phyloP scores from a whole-genome alignment of 23 tunicate species.

The Styela clava region DNA sequence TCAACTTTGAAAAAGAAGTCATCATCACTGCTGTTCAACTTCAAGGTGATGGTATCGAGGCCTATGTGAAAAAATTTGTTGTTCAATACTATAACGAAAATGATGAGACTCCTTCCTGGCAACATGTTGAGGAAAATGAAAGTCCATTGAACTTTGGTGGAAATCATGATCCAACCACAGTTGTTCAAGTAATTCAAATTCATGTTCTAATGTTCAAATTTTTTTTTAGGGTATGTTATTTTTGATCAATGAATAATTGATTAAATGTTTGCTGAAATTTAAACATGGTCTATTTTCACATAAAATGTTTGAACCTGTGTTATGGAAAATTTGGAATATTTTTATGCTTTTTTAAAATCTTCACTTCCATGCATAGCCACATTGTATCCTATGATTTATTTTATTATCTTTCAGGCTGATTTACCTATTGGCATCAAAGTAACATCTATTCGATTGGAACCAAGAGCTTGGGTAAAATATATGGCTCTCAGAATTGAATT shows the following conservation, averaged over 20 bases:
- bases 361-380: no score
- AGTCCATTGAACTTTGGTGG: constrained; percentile 46
- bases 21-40: constrained; percentile 22
- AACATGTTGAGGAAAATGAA: constrained; percentile 36
- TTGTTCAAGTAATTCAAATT: constrained; percentile 50
- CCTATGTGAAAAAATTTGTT: constrained; percentile 78
- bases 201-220: not conserved
- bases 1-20: not conserved
- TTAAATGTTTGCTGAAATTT: no score
- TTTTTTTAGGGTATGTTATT: not conserved
- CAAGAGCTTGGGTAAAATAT: constrained; percentile 53
- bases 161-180: constrained; percentile 35
- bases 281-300: no score
- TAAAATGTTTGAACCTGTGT: no score
- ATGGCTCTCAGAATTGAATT: constrained; percentile 42
- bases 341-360: no score
- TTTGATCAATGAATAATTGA: no score
- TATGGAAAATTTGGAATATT: no score
- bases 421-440: constrained; percentile 65
- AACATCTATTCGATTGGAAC: constrained; percentile 42
- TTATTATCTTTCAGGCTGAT: constrained; percentile 27
- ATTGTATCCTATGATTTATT: no score
- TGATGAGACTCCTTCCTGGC: constrained; percentile 35
- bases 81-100: constrained; percentile 41
- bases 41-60: constrained; percentile 49